phyloP scores from a whole-genome alignment of 2,113 vertebrate species.

The Hyperoodon ampullatus region DNA sequence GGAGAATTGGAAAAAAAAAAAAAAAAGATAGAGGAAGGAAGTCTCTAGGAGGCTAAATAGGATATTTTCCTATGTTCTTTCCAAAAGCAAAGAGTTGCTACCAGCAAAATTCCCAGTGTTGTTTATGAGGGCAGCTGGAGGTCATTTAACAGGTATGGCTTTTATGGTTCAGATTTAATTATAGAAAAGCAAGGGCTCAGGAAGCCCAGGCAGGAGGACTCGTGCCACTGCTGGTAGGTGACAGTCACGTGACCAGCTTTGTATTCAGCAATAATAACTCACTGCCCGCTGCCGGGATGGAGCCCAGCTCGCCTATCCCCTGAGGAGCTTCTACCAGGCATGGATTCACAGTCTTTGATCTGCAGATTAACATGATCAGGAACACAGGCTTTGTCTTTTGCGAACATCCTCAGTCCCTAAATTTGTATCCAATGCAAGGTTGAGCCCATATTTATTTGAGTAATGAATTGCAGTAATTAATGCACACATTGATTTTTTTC shows the following conservation, averaged over 20 bases:
- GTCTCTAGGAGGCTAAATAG: slow-evolving; percentile 66
- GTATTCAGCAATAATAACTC: slow-evolving; percentile 96
- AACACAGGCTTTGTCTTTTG: slow-evolving; percentile 92
- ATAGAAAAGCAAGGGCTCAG: slow-evolving; percentile 84
- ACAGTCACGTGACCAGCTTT: slow-evolving; percentile 93
- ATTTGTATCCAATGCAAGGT: slow-evolving; percentile 93
- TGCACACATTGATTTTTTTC: slow-evolving; percentile 94
- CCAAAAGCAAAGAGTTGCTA: slow-evolving; percentile 71
- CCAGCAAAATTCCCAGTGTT: slow-evolving; percentile 71
- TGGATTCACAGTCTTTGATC: slow-evolving; percentile 90
- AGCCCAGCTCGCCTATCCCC: slow-evolving; percentile 92
- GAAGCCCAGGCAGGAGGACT: slow-evolving; percentile 84
- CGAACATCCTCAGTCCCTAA: slow-evolving; percentile 88
- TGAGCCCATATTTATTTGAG: slow-evolving; percentile 95
- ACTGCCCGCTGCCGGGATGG: slow-evolving; percentile 90
- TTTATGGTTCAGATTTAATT: slow-evolving; percentile 85
- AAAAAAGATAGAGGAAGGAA: background rate
- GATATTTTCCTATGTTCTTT: slow-evolving; percentile 75
- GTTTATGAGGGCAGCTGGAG: slow-evolving; percentile 82
- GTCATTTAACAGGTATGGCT: slow-evolving; percentile 81
- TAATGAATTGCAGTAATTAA: slow-evolving; percentile 99
- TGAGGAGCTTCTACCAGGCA: slow-evolving; percentile 89
- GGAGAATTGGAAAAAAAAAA: background rate
- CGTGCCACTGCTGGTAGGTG: slow-evolving; percentile 85
- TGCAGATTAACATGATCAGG: slow-evolving; percentile 93